Conservation (phyloP, 2,888 invertebrate genomes). For the Hydriomena furcata region DNA sequence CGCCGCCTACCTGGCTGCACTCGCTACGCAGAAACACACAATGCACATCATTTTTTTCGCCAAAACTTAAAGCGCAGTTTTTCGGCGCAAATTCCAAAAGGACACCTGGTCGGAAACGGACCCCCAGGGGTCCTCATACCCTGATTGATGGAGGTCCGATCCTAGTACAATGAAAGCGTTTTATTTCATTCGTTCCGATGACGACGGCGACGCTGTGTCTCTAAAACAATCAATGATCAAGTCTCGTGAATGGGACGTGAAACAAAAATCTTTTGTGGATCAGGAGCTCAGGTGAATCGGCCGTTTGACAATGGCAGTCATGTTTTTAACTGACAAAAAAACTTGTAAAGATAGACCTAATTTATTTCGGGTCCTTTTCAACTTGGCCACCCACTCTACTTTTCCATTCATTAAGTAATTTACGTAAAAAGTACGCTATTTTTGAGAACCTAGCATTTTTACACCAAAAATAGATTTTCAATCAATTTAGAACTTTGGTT, state of each 20-base stretch:
- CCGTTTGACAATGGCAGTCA: slow-evolving; percentile 18
- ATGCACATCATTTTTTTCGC: slow-evolving; percentile 69
- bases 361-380: not conserved
- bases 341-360: slow-evolving; percentile 1
- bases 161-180: slow-evolving; percentile 53
- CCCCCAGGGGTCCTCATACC: slow-evolving; percentile 72
- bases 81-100: slow-evolving; percentile 79
- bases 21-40: slow-evolving; percentile 77
- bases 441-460: too few relatives aligned
- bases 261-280: slow-evolving; percentile 74
- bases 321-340: slow-evolving; percentile 11
- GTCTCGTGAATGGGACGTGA: slow-evolving; percentile 73
- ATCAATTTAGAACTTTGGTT: too few relatives aligned
- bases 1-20: slow-evolving; percentile 66
- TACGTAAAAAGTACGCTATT: too few relatives aligned
- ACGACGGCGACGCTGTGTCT: slow-evolving; percentile 78
- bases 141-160: slow-evolving; percentile 78
- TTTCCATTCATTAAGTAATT: not conserved
- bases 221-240: slow-evolving; percentile 82
- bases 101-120: slow-evolving; percentile 82
- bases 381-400: slow-evolving; percentile 10
- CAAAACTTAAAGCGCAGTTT: slow-evolving; percentile 72
- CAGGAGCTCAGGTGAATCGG: slow-evolving; percentile 64
- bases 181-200: slow-evolving; percentile 58
- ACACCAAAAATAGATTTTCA: too few relatives aligned